Percentiles rank a stretch among this genome's conserved stretches.
These are phyloP conservation scores for Drosophila sturtevanti DNA, from an alignment of 1,140 invertebrate species.

Conservation along the genomic window DNA sequence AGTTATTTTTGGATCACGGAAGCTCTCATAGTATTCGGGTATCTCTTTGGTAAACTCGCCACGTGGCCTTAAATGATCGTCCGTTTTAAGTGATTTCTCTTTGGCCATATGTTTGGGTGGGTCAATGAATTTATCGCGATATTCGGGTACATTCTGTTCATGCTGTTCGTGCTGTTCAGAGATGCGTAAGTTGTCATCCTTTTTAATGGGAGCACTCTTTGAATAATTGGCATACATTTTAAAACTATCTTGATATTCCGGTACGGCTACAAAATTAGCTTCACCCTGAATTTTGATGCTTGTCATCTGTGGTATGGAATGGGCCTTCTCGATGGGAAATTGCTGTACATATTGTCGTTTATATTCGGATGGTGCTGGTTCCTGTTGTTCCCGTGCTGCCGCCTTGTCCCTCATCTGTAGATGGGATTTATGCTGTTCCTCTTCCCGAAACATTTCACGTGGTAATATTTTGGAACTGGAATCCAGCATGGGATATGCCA, in stretches of 20 bases:
- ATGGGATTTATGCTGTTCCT: constrained; percentile 66
- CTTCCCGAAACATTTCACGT: constrained; percentile 61
- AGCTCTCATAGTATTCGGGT: constrained; percentile 81
- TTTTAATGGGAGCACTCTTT: constrained; percentile 79
- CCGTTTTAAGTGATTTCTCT: constrained; percentile 71
- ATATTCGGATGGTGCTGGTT: constrained; percentile 69
- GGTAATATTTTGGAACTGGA: constrained; percentile 70
- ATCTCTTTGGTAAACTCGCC: constrained; percentile 77
- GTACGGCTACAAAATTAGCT: constrained; percentile 59
- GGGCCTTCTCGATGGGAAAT: constrained; percentile 75
- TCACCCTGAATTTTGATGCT: constrained; percentile 76
- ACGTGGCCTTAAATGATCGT: constrained; percentile 69
- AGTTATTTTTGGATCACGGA: constrained; percentile 78
- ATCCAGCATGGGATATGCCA: constrained; percentile 71
- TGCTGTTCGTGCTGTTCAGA: constrained; percentile 64
- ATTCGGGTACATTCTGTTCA: constrained; percentile 60
- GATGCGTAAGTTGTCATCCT: constrained; percentile 71
- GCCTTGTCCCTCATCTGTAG: constrained; percentile 59
- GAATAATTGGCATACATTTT: constrained; percentile 79
- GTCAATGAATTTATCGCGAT: constrained; percentile 75
- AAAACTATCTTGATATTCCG: constrained; percentile 78
- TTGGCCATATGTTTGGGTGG: constrained; percentile 67
- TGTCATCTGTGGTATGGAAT: constrained; percentile 79
- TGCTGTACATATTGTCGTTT: constrained; percentile 72
- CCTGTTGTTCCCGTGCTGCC: constrained; percentile 41